These are phyloP conservation scores for Auanema sp. DNA, from an alignment of 2,888 invertebrate genomes.

Conservation along the genomic window DNA sequence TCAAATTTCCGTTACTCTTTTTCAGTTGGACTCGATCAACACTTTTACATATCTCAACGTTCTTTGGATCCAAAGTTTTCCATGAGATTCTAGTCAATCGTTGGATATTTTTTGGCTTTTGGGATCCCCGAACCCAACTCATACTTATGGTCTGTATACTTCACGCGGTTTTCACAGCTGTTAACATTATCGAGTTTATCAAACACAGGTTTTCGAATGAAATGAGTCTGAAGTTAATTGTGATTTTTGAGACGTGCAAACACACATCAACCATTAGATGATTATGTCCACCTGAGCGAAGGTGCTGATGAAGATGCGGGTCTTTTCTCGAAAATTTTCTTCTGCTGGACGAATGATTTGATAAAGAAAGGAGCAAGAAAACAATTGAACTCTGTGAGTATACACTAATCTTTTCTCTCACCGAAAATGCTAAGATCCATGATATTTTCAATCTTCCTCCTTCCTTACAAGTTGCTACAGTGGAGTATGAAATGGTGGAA, in stretches of 20 bases:
- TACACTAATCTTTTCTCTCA: no score
- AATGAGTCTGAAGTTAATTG: neutral
- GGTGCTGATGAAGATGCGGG: slow-evolving; percentile 30
- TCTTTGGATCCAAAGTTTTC: slow-evolving; percentile 42
- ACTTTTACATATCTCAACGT: slow-evolving; percentile 25
- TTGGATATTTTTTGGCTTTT: slow-evolving; percentile 39
- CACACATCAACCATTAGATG: neutral
- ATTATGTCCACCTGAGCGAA: slow-evolving; percentile 12
- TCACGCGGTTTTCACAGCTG: slow-evolving; percentile 24
- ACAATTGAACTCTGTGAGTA: slow-evolving; percentile 71
- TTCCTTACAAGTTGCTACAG: slow-evolving; percentile 71
- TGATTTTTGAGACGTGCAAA: slow-evolving; percentile 5
- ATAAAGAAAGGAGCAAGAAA: slow-evolving; percentile 77
- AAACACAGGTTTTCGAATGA: slow-evolving; percentile 21
- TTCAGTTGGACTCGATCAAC: slow-evolving; percentile 39
- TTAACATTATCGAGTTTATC: slow-evolving; percentile 36
- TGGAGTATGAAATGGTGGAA: slow-evolving; percentile 66
- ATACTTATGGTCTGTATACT: slow-evolving; percentile 19
- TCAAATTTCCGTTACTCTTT: slow-evolving; percentile 7
- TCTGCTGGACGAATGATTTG: slow-evolving; percentile 55
- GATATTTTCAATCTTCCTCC: slow-evolving; percentile 82
- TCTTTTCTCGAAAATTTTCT: slow-evolving; percentile 38
- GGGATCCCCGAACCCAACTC: slow-evolving; percentile 31
- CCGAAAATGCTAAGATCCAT: no score
- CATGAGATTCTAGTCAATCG: slow-evolving; percentile 31